These are phyloP conservation scores for Andrena flavipes DNA, from an alignment of 2,888 invertebrate species.

Conservation along the genomic window DNA sequence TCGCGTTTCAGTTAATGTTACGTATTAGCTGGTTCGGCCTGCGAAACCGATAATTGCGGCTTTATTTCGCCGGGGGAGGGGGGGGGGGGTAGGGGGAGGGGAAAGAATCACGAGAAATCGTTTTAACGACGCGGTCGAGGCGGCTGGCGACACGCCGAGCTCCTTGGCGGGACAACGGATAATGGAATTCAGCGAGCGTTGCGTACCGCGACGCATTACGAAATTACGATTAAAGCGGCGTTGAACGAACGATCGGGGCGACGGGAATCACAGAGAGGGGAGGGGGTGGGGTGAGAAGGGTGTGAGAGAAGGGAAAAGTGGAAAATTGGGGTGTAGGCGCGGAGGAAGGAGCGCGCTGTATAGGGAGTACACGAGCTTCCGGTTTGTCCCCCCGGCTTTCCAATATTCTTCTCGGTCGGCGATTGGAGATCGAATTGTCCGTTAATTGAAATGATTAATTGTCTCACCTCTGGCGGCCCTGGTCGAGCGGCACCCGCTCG, in stretches of 20 bases:
- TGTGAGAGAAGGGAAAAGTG: conserved; percentile 24
- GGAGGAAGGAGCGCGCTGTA: conserved; percentile 35
- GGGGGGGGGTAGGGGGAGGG: not conserved
- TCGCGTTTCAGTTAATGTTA: conserved; percentile 49
- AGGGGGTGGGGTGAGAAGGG: conserved; percentile 17
- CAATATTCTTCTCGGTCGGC: conserved; percentile 82
- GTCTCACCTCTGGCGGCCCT: conserved; percentile 81
- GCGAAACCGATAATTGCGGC: conserved; percentile 57
- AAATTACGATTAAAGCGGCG: conserved; percentile 56
- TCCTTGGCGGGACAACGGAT: conserved; percentile 31
- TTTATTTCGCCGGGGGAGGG: conserved; percentile 8
- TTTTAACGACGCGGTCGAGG: conserved; percentile 19
- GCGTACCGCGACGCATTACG: conserved; percentile 56
- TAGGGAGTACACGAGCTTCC: conserved; percentile 71
- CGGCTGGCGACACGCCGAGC: conserved; percentile 13
- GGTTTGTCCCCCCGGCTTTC: conserved; percentile 77
- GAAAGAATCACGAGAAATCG: conserved; percentile 21
- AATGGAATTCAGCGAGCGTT: conserved; percentile 46
- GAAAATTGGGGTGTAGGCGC: conserved; percentile 19
- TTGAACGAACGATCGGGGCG: conserved; percentile 21
- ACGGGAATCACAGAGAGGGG: conserved; percentile 23
- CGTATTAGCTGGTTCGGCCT: conserved; percentile 53
- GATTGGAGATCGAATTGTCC: conserved; percentile 83
- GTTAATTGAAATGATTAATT: conserved; percentile 85
- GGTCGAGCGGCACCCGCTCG: conserved; percentile 57